These are phyloP conservation scores for Eupithecia insigniata DNA, from an alignment of 2,888 invertebrate genomes.

Conservation along the genomic window DNA sequence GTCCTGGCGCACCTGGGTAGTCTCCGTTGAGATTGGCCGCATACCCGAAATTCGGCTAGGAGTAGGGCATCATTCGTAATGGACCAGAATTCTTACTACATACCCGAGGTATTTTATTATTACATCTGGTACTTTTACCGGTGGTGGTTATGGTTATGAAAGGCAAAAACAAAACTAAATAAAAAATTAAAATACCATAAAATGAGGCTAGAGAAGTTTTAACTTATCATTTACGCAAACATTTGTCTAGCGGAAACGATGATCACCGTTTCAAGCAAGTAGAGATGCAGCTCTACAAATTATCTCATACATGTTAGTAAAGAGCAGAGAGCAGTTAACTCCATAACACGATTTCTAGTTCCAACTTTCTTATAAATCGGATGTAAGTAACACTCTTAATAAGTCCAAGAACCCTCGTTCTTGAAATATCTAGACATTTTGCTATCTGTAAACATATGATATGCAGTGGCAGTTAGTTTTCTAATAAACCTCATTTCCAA, in stretches of 20 bases:
- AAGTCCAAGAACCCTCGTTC: not conserved
- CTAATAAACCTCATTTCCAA: conserved; percentile 2
- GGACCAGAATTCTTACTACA: no score
- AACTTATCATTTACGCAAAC: conserved; percentile 2
- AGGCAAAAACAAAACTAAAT: no score
- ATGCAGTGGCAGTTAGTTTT: not conserved
- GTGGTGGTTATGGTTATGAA: no score
- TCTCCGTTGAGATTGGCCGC: no score
- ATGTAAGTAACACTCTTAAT: not conserved
- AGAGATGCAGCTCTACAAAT: conserved; percentile 30
- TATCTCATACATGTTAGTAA: conserved; percentile 17
- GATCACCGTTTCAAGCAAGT: conserved; percentile 7
- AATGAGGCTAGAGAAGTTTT: not conserved
- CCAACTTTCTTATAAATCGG: conserved; percentile 12
- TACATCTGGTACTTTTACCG: not conserved
- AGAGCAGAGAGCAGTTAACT: conserved; percentile 11
- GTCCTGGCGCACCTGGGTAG: no score
- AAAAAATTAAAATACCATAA: no score
- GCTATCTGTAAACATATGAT: conserved; percentile 5
- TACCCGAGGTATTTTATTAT: not conserved
- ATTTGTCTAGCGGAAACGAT: conserved; percentile 2
- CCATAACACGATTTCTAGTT: conserved; percentile 11
- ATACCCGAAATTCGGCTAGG: no score
- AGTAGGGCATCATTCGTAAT: no score
- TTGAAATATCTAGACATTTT: not conserved